A percentile compares a stretch with the other conserved stretches of the same genome.
Conservation (phyloP, 2,113 vertebrate species). For the Nansenia antarctica region DNA sequence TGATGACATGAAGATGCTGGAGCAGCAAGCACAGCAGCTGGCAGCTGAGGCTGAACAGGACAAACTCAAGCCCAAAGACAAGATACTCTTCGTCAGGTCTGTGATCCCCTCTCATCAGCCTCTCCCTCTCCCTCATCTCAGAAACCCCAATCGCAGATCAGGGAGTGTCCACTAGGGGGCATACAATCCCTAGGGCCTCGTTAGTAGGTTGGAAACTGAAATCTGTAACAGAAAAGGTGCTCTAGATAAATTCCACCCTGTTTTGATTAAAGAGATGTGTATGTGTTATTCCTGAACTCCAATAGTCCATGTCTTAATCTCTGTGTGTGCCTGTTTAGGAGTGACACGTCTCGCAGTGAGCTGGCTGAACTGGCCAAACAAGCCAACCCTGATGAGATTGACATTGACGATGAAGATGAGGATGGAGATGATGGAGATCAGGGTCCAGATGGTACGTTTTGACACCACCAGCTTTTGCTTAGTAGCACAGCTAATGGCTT, state of each 20-base stretch:
- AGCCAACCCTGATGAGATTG: conserved; percentile 90
- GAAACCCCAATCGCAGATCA: background rate
- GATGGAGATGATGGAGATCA: conserved; percentile 79
- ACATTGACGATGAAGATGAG: conserved; percentile 83
- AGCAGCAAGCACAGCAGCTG: conserved; percentile 87
- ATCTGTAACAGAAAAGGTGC: too few species aligned
- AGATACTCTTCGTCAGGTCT: conserved; percentile 91
- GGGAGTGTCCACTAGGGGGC: background rate
- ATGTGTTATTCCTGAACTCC: too few species aligned
- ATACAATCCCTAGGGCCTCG: too few species aligned
- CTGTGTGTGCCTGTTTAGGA: conserved; percentile 65
- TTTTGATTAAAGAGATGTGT: too few species aligned
- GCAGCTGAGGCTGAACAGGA: conserved; percentile 85
- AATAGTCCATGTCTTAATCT: conserved; percentile 6
- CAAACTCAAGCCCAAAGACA: conserved; percentile 86
- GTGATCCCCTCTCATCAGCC: conserved; percentile 13
- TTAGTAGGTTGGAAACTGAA: too few species aligned
- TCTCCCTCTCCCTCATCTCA: background rate
- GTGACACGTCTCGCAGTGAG: conserved; percentile 86
- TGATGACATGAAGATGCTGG: conserved; percentile 91
- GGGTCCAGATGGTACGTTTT: conserved; percentile 83
- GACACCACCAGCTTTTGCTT: background rate
- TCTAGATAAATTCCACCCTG: too few species aligned
- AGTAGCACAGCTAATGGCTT: too few species aligned
- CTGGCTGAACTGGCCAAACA: conserved; percentile 86